Evolutionary conservation across 2,113 vertebrate species (phyloP).

Genomic region (Thymallus thymallus): DNA sequence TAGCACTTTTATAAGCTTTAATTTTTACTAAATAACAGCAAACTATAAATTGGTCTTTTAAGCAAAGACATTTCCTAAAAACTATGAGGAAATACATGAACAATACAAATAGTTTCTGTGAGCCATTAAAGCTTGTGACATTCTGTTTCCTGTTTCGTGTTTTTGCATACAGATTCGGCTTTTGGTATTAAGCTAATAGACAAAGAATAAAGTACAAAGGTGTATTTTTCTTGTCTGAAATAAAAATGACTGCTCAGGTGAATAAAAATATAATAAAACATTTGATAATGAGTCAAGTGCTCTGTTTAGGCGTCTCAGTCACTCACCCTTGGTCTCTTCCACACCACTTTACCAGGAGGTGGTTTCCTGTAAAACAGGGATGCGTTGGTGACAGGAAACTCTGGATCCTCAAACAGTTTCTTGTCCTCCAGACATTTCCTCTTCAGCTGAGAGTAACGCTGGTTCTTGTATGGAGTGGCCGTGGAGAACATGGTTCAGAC

Average conservation of each 20-base stretch:
- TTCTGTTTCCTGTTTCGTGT: too few species aligned
- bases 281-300: neutral
- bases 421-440: conserved; percentile 72
- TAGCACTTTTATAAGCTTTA: neutral
- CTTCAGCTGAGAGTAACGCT: conserved; percentile 83
- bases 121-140: too few species aligned
- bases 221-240: neutral
- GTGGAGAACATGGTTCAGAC: conserved; percentile 74
- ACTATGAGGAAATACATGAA: neutral
- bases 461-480: conserved; percentile 74
- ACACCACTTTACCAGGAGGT: conserved; percentile 75
- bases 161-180: too few species aligned
- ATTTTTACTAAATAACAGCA: neutral
- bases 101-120: too few species aligned
- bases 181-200: too few species aligned
- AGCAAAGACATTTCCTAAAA: neutral
- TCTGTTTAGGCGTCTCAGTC: neutral
- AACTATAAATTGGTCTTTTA: neutral
- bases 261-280: neutral
- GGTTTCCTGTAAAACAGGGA: conserved; percentile 82
- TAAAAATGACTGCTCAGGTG: neutral
- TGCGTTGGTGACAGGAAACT: conserved; percentile 80
- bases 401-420: conserved; percentile 84
- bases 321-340: conserved; percentile 89
- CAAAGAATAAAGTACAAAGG: too few species aligned